A percentile compares a stretch with the other conserved stretches of the same genome.
phyloP scores from a whole-genome alignment of 1,140 invertebrate genomes.

The Ylistrum balloti region DNA sequence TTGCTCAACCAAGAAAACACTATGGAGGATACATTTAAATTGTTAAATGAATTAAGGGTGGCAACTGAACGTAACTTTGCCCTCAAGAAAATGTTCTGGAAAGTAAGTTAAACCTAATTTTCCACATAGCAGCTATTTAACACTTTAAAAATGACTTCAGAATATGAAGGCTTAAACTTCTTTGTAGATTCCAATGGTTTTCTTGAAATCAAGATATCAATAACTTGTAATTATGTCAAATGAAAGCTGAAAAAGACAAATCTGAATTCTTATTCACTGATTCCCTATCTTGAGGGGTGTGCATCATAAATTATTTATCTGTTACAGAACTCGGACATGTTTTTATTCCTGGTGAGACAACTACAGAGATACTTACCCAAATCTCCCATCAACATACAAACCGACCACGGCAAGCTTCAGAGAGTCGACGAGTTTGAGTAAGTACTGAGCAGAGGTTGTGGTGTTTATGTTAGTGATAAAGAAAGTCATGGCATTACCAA shows the following conservation, averaged over 20 bases:
- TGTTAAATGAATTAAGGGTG: constrained; percentile 75
- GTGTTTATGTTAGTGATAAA: no score
- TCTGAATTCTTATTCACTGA: no score
- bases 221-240: no score
- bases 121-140: not conserved
- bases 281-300: no score
- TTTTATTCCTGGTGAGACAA: constrained; percentile 73
- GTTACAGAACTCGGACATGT: constrained; percentile 78
- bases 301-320: constrained; percentile 51
- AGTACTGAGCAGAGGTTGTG: constrained; percentile 56
- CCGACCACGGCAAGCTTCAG: constrained; percentile 67
- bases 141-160: no score
- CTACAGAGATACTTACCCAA: constrained; percentile 77
- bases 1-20: constrained; percentile 72
- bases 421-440: constrained; percentile 81
- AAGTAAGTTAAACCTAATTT: constrained; percentile 66
- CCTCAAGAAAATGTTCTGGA: constrained; percentile 81
- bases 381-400: constrained; percentile 69
- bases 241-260: no score
- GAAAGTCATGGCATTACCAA: no score
- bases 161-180: no score
- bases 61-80: constrained; percentile 78
- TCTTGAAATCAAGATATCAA: no score
- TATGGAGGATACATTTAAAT: constrained; percentile 74
- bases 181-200: no score